A percentile compares a stretch with the other conserved stretches of the same genome.
phyloP scores from a whole-genome alignment of 2,113 vertebrate genomes.

The Tachuris rubrigastra region DNA sequence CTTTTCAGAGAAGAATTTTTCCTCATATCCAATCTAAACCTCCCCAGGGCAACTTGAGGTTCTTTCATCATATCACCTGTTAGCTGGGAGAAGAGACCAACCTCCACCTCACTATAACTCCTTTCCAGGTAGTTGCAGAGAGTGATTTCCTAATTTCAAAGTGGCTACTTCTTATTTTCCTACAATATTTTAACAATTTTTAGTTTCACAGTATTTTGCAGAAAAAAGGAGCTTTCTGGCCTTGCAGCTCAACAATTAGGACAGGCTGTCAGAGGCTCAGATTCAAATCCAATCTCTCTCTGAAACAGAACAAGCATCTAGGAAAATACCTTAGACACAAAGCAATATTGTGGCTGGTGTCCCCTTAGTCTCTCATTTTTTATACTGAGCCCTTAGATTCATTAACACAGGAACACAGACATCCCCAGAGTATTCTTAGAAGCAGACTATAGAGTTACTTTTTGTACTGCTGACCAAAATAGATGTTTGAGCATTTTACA shows the following conservation, averaged over 20 bases:
- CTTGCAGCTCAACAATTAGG: not conserved
- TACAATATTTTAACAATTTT: not conserved
- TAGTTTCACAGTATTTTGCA: not conserved
- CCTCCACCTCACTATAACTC: rapidly evolving
- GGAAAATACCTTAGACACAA: not conserved
- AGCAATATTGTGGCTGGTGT: not conserved
- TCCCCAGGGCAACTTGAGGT: not conserved
- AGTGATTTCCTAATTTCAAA: not conserved
- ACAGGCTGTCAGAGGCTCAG: not conserved
- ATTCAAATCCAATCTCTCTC: not conserved
- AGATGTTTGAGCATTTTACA: not conserved
- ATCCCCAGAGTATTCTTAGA: not conserved
- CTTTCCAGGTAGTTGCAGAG: not conserved
- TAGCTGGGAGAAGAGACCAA: not conserved
- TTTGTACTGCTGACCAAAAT: not conserved
- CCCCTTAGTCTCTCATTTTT: not conserved
- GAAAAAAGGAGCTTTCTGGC: not conserved
- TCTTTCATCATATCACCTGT: rapidly evolving
- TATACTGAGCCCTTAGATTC: not conserved
- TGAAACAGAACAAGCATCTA: not conserved
- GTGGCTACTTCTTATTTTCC: not conserved
- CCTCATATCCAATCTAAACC: not conserved
- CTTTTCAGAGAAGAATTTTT: not conserved
- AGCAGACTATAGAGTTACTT: not conserved
- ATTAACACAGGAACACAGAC: not conserved